Base-by-base conservation (phyloP, 2,888 invertebrate species). In the Philhelius pedissequus region DNA sequence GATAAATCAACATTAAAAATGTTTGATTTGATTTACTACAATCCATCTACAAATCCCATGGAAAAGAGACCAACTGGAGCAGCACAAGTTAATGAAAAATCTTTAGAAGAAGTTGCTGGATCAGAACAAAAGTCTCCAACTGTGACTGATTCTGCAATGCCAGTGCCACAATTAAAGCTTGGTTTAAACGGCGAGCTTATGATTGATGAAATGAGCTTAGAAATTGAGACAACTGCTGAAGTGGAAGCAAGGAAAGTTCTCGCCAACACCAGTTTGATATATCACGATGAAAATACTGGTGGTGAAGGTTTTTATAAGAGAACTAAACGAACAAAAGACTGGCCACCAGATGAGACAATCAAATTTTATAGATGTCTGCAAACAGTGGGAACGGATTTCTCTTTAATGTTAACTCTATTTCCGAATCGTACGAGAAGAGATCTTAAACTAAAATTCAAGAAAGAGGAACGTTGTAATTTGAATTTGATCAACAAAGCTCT, bases 11-110 rank as follows among this genome's bases (percentile, higher is more conserved):
- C 93, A 86, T 93, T 98, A 87, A 97, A 96, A 54, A 98, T 98
- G 97, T 95, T 96, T 87, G 98, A 98, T 92, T 94, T 98, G 68
- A 97, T 98, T 88, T 97, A 96, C 92, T 98, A 97, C 92, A 98
- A 98, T 92, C 98, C 98, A 4, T 90, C 92, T 1, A 93, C 94
- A 11, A 96, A 96, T 91, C 96, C 96, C 4, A 96, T 97, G 93
- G 93, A 93, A 93, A 90, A 88, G 56, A 90, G 89, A 25, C 87
- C 88, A 0, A 35, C 86, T 18, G 87, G 88, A 6, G 20, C 58
- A 4, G 76, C 87, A 4, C 88, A 87, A 40, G 82, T 87, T 3
- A 88, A 87, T 15, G 78, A 87, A n/a, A 93, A 93, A 38, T 90
- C 92, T 76, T n/a, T 60, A 1, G 20, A 60, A 15, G 32, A 62